Evolutionary conservation across 2,113 vertebrate genomes (phyloP).

Genomic region (rat (Rattus norvegicus)): GRCr8 NC_086019.1:44478001-44478500

Average conservation of each 20-base stretch:
- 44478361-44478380: not conserved
- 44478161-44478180: conserved; percentile 49
- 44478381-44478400: not conserved
- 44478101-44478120: conserved; percentile 38
- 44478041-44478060: conserved; percentile 38
- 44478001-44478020: conserved; percentile 73
- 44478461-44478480: conserved; percentile 78
- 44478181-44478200: conserved; percentile 10
- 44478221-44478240: conserved; percentile 33
- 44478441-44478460: conserved; percentile 77
- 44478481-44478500: conserved; percentile 82
- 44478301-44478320: not conserved
- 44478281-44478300: conserved; percentile 53
- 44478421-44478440: conserved; percentile 3
- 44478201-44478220: not conserved
- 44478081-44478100: conserved; percentile 47
- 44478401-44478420: conserved; percentile 51
- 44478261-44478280: conserved; percentile 4
- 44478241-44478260: conserved; percentile 57
- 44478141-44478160: conserved; percentile 34
- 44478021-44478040: conserved; percentile 55
- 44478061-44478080: conserved; percentile 67
- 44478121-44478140: conserved; percentile 43
- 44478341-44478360: not conserved
- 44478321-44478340: not conserved